Base-by-base conservation (phyloP, 2,888 invertebrate genomes). In the Pemphredon lugubris region DNA sequence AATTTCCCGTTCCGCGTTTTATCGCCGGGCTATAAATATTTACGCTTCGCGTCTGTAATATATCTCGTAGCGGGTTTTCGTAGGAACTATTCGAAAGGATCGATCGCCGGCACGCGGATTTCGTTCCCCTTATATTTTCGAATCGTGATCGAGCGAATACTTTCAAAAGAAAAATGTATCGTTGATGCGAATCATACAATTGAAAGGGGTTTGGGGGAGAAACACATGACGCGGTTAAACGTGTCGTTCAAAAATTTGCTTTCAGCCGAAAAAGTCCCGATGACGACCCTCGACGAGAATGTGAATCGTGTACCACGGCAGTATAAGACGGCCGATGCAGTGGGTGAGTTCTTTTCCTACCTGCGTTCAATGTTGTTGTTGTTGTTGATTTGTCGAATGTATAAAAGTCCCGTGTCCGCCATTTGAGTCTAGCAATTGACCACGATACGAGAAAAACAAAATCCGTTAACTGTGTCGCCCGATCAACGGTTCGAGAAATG, bases 231-330 rank as follows among this genome's bases (percentile, higher is more conserved):
- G 2, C n/a, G n/a, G n/a, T 40, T 76, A 71, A 75, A 55, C 20
- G 20, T 50, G 48, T n/a, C n/a, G n/a, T 55, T 61, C 55, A 44
- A 67, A 59, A 50, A 54, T 78, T 69, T 76, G 64, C 26, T 87
- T 87, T 63, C 82, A 88, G 88, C 81, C 77, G 64, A 83, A 72
- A 87, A 87, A 75, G 80, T 76, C 66, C 74, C 87, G 84, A 89
- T 89, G 89, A 87, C 85, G 82, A 86, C 88, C 76, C 83, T 88
- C 54, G 89, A 89, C 77, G 88, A 89, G 76, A 89, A 89, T 83
- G 88, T 89, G 58, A 89, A 88, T 80, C 87, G 86, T 75, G 79
- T 87, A 73, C 80, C 81, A 61, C 79, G 71, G 65, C 74, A 79
- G 44, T 79, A 74, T 68, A 75, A 79, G 65, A 68, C 74, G 64